These are phyloP conservation scores for Hirundo rustica DNA, from an alignment of 2,797 vertebrate genomes.

Conservation along the genomic window DNA sequence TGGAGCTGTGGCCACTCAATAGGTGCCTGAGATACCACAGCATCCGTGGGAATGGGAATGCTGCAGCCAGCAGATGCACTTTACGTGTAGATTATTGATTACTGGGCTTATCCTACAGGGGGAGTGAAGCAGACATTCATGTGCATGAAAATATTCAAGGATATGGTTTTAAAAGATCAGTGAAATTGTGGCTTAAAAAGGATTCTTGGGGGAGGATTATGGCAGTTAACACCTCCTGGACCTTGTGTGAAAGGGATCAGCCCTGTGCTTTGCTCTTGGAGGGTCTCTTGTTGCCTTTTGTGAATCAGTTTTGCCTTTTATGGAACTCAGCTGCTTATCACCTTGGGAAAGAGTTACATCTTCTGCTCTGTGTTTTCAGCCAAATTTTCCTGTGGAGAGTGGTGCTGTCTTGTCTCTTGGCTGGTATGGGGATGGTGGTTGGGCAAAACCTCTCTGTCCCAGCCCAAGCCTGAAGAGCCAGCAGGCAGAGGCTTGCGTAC, in stretches of 20 bases:
- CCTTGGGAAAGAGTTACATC: not conserved
- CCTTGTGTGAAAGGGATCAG: not conserved
- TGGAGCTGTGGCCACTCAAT: not conserved
- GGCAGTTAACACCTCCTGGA: not conserved
- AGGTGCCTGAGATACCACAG: not conserved
- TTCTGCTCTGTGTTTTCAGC: not conserved
- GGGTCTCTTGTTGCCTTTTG: not conserved
- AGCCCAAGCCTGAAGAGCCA: not conserved
- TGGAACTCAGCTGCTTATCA: not conserved
- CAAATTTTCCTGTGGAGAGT: not conserved
- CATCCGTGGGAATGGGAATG: not conserved
- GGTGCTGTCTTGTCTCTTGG: not conserved
- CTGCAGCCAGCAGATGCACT: not conserved
- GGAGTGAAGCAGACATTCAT: not conserved
- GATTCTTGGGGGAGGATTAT: not conserved
- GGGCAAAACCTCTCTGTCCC: not conserved
- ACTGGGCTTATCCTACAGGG: not conserved
- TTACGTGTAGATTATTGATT: not conserved
- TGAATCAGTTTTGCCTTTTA: not conserved
- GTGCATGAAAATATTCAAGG: not conserved
- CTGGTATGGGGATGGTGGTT: rapidly evolving
- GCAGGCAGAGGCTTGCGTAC: not conserved
- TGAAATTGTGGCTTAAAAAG: not conserved
- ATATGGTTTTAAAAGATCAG: not conserved
- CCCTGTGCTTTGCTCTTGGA: not conserved